Conservation (phyloP, 2,797 vertebrate species). For the Girardinus metallicus region DNA sequence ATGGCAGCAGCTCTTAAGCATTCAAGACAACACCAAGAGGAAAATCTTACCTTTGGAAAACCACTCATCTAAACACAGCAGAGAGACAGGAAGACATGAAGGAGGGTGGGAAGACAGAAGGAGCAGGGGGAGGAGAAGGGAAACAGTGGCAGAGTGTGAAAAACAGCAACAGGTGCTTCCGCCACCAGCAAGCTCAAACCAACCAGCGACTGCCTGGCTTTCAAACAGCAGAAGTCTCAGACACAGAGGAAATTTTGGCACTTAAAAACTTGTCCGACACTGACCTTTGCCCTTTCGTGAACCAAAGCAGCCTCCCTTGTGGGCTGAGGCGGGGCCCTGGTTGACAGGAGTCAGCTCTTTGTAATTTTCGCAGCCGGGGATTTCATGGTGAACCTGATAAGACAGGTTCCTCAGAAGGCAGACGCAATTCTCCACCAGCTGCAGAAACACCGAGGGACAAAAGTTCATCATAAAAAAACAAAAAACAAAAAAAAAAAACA, state of each 20-base stretch:
- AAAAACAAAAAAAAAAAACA: not conserved
- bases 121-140: slow-evolving; percentile 45
- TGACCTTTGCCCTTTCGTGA: slow-evolving; percentile 96
- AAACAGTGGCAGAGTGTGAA: slow-evolving; percentile 76
- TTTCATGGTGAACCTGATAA: slow-evolving; percentile 95
- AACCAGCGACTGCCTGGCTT: slow-evolving; percentile 42
- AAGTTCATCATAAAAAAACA: not conserved
- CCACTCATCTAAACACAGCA: slow-evolving; percentile 90
- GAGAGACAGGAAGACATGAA: slow-evolving; percentile 67
- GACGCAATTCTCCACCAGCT: slow-evolving; percentile 97
- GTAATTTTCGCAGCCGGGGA: slow-evolving; percentile 90
- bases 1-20: slow-evolving; percentile 33
- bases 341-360: slow-evolving; percentile 79
- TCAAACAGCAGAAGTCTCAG: slow-evolving; percentile 41
- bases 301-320: slow-evolving; percentile 94
- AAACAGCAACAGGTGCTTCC: slow-evolving; percentile 75
- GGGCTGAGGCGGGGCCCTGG: slow-evolving; percentile 76
- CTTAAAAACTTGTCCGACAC: slow-evolving; percentile 21
- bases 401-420: slow-evolving; percentile 96
- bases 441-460: slow-evolving; percentile 2
- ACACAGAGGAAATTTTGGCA: slow-evolving; percentile 6
- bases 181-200: slow-evolving; percentile 72
- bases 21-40: slow-evolving; percentile 66
- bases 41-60: slow-evolving; percentile 96
- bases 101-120: slow-evolving; percentile 39